Evolutionary conservation across 2,888 invertebrate genomes (phyloP).

Genomic region (Leptopterna dolabrata): DNA sequence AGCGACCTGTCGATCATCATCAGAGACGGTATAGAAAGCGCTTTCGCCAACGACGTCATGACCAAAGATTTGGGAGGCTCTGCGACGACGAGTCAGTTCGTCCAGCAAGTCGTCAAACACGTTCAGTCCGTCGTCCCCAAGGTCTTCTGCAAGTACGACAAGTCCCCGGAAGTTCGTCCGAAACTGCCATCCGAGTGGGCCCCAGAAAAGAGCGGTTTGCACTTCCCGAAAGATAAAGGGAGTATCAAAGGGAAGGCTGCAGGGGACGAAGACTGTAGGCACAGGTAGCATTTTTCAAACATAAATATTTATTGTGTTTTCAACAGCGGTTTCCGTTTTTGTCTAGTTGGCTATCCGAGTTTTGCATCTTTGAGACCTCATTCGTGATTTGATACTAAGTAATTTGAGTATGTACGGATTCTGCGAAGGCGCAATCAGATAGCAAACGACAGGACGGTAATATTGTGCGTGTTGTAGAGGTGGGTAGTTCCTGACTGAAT

Average conservation of each 20-base stretch:
- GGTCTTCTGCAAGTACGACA: slow-evolving; percentile 43
- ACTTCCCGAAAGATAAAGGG: background rate
- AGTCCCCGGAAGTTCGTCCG: background rate
- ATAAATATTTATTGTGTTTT: background rate
- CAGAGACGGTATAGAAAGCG: slow-evolving; percentile 22
- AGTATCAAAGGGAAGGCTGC: background rate
- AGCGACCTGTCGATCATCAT: background rate
- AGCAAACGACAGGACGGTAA: too few relatives aligned
- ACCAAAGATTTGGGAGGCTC: slow-evolving; percentile 43
- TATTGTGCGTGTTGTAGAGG: too few relatives aligned
- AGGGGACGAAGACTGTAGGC: background rate
- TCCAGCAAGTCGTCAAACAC: slow-evolving; percentile 20
- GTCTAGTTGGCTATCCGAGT: too few relatives aligned
- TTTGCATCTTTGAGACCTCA: too few relatives aligned
- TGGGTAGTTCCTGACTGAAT: too few relatives aligned
- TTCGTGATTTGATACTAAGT: too few relatives aligned
- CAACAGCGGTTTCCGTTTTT: background rate
- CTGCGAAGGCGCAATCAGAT: too few relatives aligned
- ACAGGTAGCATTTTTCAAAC: background rate
- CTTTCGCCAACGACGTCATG: slow-evolving; percentile 22
- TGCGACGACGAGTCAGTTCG: slow-evolving; percentile 35
- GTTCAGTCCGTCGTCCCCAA: background rate
- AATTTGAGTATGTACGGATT: too few relatives aligned
- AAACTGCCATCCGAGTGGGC: slow-evolving; percentile 15
- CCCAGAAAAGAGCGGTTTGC: background rate